Evolutionary conservation across 2,888 invertebrate genomes (phyloP), one percentile per base, ranked within the genome.

Genomic region (Hartigia nigra): DNA sequence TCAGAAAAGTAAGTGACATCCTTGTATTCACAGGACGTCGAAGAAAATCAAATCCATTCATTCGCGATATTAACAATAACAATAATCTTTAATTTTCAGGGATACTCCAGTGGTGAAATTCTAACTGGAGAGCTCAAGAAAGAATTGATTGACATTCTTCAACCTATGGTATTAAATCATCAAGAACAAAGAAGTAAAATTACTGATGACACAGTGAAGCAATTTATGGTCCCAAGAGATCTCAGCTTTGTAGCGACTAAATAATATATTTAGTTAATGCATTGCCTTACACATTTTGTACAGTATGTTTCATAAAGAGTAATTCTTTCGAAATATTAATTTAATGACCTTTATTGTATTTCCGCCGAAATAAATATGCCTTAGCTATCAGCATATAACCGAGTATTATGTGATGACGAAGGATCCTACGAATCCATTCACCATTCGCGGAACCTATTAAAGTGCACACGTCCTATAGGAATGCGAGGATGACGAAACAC

Each of bases 91-190:
- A 74, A 12, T 78, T 86, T 84, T 9, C 82, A 97, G 94, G 95
- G 95, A 81, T 98, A 98, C 90, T 94, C 96, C 75, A 95, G 95
- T 83, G 99, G 99, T 3, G 95, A 95, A 88, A 92, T 99, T 92
- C 92, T 99, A 69, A 99, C 99, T 0, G 99, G 99, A 0, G 97
- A 98, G 91, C 93, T 99, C 79, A 99, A 99, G 92, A 97, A 97
- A 89, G 93, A 97, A 84, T 94, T 99, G 9, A 97, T 99, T 84
- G 96, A 96, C 72, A 92, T 95, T 69, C 88, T 97, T 34, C 95
- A 96, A 69, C 96, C 96, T 3, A 93, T 98, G 81, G 94, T 99
- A 0, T 93, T 94, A 37, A 94, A 94, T 74, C 98, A 99, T 93
- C 98, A 99, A 93, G 94, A 95, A 87, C 93, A 95, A 69, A 93